phyloP scores from a whole-genome alignment of 1,140 invertebrate species.

The Ips typographus region DNA sequence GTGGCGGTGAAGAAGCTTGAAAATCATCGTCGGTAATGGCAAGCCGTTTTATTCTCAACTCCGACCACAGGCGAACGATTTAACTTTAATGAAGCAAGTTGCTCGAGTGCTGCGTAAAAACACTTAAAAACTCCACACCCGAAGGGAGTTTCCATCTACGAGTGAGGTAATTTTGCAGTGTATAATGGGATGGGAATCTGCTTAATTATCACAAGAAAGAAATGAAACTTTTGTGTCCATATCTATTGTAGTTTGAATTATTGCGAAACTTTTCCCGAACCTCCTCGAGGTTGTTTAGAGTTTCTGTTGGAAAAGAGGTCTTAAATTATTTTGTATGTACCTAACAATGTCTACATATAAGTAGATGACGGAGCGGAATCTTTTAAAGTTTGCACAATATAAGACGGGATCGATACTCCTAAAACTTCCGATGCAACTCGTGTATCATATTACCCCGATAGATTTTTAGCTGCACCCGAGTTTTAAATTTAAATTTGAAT shows the following conservation, averaged over 20 bases:
- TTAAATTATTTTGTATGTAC: too few relatives aligned
- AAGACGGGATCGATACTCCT: background rate
- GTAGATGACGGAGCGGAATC: too few relatives aligned
- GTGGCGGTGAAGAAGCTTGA: conserved; percentile 27
- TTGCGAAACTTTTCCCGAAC: too few relatives aligned
- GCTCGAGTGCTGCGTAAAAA: conserved; percentile 24
- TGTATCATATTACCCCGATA: conserved; percentile 5
- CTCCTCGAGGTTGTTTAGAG: too few relatives aligned
- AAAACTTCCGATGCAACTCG: background rate
- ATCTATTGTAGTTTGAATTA: too few relatives aligned
- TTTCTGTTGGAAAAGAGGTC: too few relatives aligned
- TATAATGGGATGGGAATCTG: background rate
- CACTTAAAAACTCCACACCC: conserved; percentile 26
- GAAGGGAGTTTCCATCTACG: conserved; percentile 2
- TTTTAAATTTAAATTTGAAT: conserved; percentile 29
- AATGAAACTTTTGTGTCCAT: too few relatives aligned
- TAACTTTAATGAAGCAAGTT: conserved; percentile 35
- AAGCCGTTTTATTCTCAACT: conserved; percentile 29
- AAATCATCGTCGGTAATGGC: conserved; percentile 33
- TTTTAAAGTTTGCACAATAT: too few relatives aligned
- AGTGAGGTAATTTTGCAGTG: conserved; percentile 6
- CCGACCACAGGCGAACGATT: conserved; percentile 32
- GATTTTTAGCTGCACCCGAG: background rate
- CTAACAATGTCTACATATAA: too few relatives aligned
- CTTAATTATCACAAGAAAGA: background rate